phyloP scores from a whole-genome alignment of 1,140 invertebrate species.

The Leptinotarsa defecta region DNA sequence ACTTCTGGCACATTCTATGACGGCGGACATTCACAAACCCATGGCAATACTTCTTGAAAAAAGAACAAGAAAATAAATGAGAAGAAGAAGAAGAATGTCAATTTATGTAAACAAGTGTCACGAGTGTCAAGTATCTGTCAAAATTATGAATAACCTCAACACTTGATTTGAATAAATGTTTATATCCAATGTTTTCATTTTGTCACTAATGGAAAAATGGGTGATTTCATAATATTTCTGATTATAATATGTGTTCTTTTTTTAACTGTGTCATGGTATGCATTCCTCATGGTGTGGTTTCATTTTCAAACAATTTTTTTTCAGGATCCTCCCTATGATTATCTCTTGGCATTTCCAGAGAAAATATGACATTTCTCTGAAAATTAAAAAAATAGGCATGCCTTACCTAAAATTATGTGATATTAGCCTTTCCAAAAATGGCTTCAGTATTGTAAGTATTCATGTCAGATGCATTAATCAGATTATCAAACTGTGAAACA shows the following conservation, averaged over 20 bases:
- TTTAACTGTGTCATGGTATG: conserved; percentile 32
- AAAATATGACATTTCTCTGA: conserved; percentile 68
- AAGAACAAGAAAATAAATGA: too few relatives aligned
- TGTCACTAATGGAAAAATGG: conserved; percentile 6
- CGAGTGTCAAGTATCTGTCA: too few relatives aligned
- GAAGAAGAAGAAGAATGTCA: too few relatives aligned
- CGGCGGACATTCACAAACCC: too few relatives aligned
- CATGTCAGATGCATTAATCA: not conserved
- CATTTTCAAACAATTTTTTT: conserved; percentile 16
- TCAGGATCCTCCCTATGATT: conserved; percentile 69
- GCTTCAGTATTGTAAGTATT: conserved; percentile 31
- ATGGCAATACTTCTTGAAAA: too few relatives aligned
- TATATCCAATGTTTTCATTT: not conserved
- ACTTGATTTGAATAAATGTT: too few relatives aligned
- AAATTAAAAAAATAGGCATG: conserved; percentile 69
- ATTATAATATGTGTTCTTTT: conserved; percentile 25
- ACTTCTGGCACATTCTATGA: too few relatives aligned
- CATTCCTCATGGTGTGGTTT: not conserved
- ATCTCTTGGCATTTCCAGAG: conserved; percentile 68
- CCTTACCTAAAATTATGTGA: conserved; percentile 61
- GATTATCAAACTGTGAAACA: too few relatives aligned
- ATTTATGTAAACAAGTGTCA: too few relatives aligned
- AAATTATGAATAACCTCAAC: too few relatives aligned
- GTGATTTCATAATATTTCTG: conserved; percentile 24
- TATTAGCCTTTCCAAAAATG: conserved; percentile 36